Base-by-base conservation (phyloP, 2,888 invertebrate genomes). In the Phymatocera aterrima region DNA sequence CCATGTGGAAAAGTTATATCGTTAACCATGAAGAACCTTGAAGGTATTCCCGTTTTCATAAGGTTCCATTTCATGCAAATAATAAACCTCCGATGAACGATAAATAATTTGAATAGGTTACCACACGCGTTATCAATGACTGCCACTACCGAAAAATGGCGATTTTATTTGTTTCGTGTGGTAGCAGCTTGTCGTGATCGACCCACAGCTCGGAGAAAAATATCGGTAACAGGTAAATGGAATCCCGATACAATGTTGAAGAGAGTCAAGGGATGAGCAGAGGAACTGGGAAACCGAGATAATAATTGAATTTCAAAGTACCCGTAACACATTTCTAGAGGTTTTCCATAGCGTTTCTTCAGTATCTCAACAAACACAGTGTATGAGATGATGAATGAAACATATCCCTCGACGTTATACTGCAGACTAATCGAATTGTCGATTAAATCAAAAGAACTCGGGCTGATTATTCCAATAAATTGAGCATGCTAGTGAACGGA, bases 391-490 rank as follows among this genome's bases (percentile, higher is more conserved):
- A 51, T 28, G 31, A 72, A 72, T 48, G 51, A 72, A 34, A 72
- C 31, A 68, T 24, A 21, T 68, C 24, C 18, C 8, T 18, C 18
- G 43, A 12, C 34, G 31, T 61, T 6, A 21, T n/a, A 43, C 34
- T 72, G 18, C 51, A 31, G 51, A 48, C 21, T 21, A 48, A 72
- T 72, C 51, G 72, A 51, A 31, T 34, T 51, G 15, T 18, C 48
- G 72, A 72, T 51, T 51, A 51, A 40, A 31, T 21, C 10, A 1
- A 15, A 51, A 15, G 37, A 51, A 10, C 48, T 51, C n/a, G 34
- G 18, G 15, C 15, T 51, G 48, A 72, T 72, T 72, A 72, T 72
- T 72, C 72, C 72, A 12, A 51, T 12, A 72, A 72, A 72, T 72
- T 72, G 72, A 51, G 51, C 72, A 51, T 51, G 51, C 31, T 51